Base-by-base conservation (phyloP, 1,140 invertebrate species). In the Pogonus chalceus region DNA sequence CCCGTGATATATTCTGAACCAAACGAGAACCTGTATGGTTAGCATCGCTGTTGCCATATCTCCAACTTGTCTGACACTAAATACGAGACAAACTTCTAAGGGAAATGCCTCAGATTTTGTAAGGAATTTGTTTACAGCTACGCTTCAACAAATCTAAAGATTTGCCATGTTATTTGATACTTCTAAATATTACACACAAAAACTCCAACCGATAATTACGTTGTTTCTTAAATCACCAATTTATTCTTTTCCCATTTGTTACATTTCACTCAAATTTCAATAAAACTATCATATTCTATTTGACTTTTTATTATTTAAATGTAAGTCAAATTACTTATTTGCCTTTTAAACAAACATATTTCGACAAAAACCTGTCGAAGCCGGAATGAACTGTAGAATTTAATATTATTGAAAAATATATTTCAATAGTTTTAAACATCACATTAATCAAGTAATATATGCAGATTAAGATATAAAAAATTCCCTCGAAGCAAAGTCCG, bases 21-120 rank as follows among this genome's bases (percentile, higher is more conserved):
- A 43, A 43, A 43, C 37, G 37, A 43, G 37, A 43, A 43, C 37
- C 37, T 43, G 37, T 43, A 43, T 43, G 37, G 37, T 43, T 43
- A 43, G 37, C 37, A 43, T 43, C 37, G 37, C 37, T 43, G 37
- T 43, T 43, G 37, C 37, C 37, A 43, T 43, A 43, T 43, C 37
- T 43, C 37, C 37, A 4, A 10, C 37, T 43, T 43, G 37, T 43
- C 37, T 43, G 37, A 43, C 37, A 43, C 37, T 43, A 43, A 43
- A 18, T 43, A 43, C 37, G 37, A 43, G 37, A 7, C 18, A 43
- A 9, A 16, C 37, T 9, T 18, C 4, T 16, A 43, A 43, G 37
- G 37, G 37, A 43, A 43, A 43, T 43, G 18, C 18, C 18, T 18
- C 18, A 16, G 37, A 43, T 18, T 43, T 43, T 9, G 9, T 43